These are phyloP conservation scores for Rhynchopsitta pachyrhyncha DNA, from an alignment of 2,113 vertebrate species.

Conservation along the genomic window DNA sequence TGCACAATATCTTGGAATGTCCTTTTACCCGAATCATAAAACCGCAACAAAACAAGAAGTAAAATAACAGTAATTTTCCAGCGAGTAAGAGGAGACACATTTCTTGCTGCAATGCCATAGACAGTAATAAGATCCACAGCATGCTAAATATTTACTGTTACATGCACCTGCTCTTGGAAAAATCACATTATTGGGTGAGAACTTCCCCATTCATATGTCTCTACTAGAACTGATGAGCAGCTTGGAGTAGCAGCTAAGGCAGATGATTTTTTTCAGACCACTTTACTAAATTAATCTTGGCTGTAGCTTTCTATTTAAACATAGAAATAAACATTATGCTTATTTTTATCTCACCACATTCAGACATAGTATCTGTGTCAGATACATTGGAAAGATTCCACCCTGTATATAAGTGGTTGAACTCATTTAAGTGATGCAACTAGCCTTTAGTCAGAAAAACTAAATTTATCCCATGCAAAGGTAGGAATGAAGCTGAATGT, in stretches of 20 bases:
- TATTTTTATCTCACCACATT: neutral
- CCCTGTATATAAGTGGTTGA: neutral
- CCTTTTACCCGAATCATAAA: neutral
- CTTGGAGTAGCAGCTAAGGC: neutral
- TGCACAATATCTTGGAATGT: neutral
- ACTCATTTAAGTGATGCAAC: neutral
- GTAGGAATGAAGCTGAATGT: neutral
- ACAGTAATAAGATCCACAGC: neutral
- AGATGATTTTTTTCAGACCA: neutral
- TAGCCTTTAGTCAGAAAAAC: neutral
- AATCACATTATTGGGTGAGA: neutral
- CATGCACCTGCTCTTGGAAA: neutral
- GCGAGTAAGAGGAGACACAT: neutral
- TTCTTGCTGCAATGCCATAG: neutral
- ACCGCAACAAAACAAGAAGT: neutral
- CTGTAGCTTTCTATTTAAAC: neutral
- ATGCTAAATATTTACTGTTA: neutral
- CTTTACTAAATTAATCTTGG: neutral
- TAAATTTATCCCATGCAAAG: neutral
- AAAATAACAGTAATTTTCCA: neutral
- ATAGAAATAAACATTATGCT: neutral
- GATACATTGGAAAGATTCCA: neutral
- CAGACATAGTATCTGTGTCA: neutral
- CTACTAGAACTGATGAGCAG: neutral
- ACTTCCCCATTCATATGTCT: neutral